Evolutionary conservation across 2,888 invertebrate genomes (phyloP).

Genomic region (Aleiodes alternator): DNA sequence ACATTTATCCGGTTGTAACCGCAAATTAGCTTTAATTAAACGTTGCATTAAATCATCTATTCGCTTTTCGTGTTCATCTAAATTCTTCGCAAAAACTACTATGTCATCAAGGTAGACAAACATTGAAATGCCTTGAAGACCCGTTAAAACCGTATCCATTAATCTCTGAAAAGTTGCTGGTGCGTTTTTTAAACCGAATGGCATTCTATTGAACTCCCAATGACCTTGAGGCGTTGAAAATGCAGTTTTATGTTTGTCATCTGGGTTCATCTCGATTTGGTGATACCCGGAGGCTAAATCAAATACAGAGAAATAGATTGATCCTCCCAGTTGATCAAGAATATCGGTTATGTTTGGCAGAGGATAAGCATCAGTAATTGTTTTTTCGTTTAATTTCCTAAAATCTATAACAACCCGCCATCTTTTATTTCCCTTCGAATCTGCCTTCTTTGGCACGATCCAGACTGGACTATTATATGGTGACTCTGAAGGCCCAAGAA

Average conservation of each 20-base stretch:
- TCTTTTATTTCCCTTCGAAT: background rate
- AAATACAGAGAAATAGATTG: background rate
- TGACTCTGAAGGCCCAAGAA: slow-evolving; percentile 15
- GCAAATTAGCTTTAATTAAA: slow-evolving; percentile 8
- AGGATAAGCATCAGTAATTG: no score
- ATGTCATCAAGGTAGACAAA: slow-evolving; percentile 35
- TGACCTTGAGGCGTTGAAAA: slow-evolving; percentile 21
- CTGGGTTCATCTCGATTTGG: slow-evolving; percentile 9
- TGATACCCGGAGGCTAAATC: slow-evolving; percentile 6
- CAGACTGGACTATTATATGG: slow-evolving; percentile 45
- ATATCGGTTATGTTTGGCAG: no score
- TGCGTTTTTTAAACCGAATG: slow-evolving; percentile 7
- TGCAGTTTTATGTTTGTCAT: slow-evolving; percentile 2
- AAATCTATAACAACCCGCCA: no score
- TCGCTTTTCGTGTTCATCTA: slow-evolving; percentile 3
- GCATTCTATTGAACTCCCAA: slow-evolving; percentile 11
- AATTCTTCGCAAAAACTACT: background rate
- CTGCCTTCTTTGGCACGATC: background rate
- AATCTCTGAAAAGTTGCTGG: slow-evolving; percentile 26
- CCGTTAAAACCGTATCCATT: slow-evolving; percentile 19
- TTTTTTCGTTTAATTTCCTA: no score
- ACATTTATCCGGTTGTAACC: slow-evolving; percentile 20
- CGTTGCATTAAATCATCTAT: slow-evolving; percentile 3
- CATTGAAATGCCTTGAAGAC: slow-evolving; percentile 14
- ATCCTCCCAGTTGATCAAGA: slow-evolving; percentile 16